Percentiles rank a stretch among this genome's conserved stretches.
phyloP scores from a whole-genome alignment of 2,797 vertebrate genomes.

The Platalea minor region DNA sequence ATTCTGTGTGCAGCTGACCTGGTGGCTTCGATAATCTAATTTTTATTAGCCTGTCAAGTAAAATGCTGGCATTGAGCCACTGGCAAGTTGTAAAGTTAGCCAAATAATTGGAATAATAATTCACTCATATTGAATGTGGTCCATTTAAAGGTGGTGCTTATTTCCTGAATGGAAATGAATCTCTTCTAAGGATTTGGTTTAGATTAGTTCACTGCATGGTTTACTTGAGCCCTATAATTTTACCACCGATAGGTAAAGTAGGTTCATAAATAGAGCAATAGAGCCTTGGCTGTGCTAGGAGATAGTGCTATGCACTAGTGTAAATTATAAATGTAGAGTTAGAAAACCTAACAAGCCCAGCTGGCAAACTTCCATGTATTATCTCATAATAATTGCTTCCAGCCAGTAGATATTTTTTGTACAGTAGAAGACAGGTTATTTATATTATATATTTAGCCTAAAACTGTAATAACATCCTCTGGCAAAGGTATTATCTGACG shows the following conservation, averaged over 20 bases:
- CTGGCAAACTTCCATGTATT: constrained; percentile 27
- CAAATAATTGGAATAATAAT: constrained; percentile 33
- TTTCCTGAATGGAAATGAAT: constrained; percentile 50
- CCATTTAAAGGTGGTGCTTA: constrained; percentile 11
- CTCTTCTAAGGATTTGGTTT: constrained; percentile 12
- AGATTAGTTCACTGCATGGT: constrained; percentile 27
- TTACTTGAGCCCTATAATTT: constrained; percentile 38
- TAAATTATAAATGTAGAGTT: constrained; percentile 7
- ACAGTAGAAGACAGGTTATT: constrained; percentile 49
- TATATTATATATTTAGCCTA: constrained; percentile 58
- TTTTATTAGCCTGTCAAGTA: constrained; percentile 27
- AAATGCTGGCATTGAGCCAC: constrained; percentile 9
- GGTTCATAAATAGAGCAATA: constrained; percentile 20
- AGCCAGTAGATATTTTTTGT: constrained; percentile 22
- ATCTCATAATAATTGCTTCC: constrained; percentile 40
- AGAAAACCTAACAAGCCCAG: background rate
- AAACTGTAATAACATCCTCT: constrained; percentile 64
- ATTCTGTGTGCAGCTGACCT: background rate
- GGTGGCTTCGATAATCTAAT: constrained; percentile 6
- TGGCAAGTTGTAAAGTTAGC: background rate
- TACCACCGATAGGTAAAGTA: background rate
- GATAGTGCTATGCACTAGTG: background rate
- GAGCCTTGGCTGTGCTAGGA: background rate
- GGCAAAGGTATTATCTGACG: constrained; percentile 61
- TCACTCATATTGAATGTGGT: background rate